A percentile compares a stretch with the other conserved stretches of the same genome.
Evolutionary conservation across 2,888 invertebrate species (phyloP).

Genomic region (Drosophila pullipes): DNA sequence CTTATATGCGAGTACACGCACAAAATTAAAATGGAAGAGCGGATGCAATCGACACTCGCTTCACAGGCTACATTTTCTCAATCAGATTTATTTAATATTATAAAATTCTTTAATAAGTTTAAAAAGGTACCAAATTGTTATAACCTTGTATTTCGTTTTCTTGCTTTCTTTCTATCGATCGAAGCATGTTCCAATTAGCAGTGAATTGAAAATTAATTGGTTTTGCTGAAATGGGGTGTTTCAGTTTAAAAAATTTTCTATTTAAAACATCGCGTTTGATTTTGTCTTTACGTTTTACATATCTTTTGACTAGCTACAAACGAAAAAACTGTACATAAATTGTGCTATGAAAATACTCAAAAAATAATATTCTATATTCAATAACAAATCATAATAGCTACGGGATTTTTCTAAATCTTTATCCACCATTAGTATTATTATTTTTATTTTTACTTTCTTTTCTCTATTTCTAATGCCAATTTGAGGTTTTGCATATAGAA

Average conservation of each 20-base stretch:
- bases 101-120: conserved; percentile 69
- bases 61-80: conserved; percentile 72
- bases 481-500: conserved; percentile 15
- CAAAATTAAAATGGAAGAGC: conserved; percentile 75
- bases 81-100: conserved; percentile 51
- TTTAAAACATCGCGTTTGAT: conserved; percentile 71
- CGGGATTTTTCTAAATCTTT: conserved; percentile 15
- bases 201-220: conserved; percentile 52
- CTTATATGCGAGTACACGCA: conserved; percentile 38
- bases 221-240: conserved; percentile 13
- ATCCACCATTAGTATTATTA: conserved; percentile 1
- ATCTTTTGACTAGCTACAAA: conserved; percentile 71
- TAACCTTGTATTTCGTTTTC: conserved; percentile 64
- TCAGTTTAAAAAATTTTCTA: conserved; percentile 73
- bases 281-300: conserved; percentile 38
- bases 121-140: conserved; percentile 83
- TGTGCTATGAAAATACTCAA: conserved; percentile 84
- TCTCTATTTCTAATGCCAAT: conserved; percentile 34
- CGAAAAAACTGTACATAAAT: conserved; percentile 81
- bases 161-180: conserved; percentile 40
- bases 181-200: conserved; percentile 65
- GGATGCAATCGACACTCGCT: conserved; percentile 47
- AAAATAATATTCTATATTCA: conserved; percentile 69
- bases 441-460: not conserved
- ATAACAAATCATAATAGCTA: conserved; percentile 41